Evolutionary conservation across 2,113 vertebrate genomes (phyloP).

Genomic region (Urocitellus parryii): DNA sequence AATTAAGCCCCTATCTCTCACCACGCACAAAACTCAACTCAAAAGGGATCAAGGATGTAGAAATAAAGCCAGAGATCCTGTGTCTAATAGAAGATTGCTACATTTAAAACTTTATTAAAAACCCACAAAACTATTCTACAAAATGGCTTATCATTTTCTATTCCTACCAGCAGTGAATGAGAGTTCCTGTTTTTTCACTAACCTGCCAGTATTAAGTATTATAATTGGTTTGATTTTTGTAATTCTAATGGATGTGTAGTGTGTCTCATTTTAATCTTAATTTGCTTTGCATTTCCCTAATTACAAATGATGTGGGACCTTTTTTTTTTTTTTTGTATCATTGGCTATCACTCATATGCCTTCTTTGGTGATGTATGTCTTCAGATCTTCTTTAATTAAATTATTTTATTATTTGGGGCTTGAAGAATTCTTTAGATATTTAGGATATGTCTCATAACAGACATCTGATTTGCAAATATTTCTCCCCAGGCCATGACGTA

Average conservation of each 20-base stretch:
- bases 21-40: too few relatives aligned
- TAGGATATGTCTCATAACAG: not conserved
- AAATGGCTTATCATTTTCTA: not conserved
- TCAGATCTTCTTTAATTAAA: slow-evolving; percentile 2
- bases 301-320: not conserved
- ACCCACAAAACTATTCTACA: not conserved
- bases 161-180: not conserved
- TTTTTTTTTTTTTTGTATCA: not conserved
- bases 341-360: not conserved
- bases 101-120: not conserved
- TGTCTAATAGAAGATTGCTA: too few relatives aligned
- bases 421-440: not conserved
- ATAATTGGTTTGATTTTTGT: not conserved
- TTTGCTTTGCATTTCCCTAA: not conserved
- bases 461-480: not conserved
- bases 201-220: not conserved
- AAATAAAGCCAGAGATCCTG: too few relatives aligned
- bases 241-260: not conserved
- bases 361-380: not conserved
- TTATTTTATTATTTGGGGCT: not conserved
- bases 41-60: too few relatives aligned
- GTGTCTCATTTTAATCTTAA: not conserved
- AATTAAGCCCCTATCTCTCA: too few relatives aligned
- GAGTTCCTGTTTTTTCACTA: not conserved
- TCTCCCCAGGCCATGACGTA: not conserved